Conservation (phyloP, 2,797 vertebrate genomes). For the Muscicapa striata region DNA sequence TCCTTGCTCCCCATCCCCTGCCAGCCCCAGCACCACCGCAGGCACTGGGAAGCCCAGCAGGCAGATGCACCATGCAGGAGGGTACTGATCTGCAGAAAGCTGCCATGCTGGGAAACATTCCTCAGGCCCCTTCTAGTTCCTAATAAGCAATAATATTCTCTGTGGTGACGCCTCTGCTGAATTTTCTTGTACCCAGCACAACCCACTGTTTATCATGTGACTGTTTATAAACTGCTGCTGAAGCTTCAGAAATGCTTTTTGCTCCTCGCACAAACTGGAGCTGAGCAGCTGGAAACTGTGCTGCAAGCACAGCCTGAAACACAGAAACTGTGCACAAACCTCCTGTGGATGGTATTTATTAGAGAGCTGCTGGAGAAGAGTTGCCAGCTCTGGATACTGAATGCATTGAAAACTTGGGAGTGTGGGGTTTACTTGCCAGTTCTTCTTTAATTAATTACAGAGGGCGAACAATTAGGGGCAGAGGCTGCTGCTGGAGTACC, state of each 20-base stretch:
- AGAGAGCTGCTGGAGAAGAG: background rate
- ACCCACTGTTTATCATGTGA: constrained; percentile 42
- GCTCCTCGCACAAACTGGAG: constrained; percentile 51
- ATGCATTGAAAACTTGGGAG: background rate
- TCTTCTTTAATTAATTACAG: constrained; percentile 29
- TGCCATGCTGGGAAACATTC: background rate
- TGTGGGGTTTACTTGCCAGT: background rate
- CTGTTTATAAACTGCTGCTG: constrained; percentile 44
- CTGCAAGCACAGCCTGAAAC: constrained; percentile 29
- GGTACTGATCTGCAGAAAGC: background rate
- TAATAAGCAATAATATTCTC: constrained; percentile 11
- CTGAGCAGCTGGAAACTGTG: constrained; percentile 74
- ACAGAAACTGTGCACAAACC: constrained; percentile 62
- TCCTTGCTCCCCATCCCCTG: rapidly evolving
- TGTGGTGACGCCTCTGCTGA: background rate
- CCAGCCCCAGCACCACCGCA: rapidly evolving
- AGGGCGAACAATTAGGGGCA: background rate
- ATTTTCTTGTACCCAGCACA: constrained; percentile 8
- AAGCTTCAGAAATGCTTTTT: constrained; percentile 54
- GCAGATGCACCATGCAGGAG: background rate
- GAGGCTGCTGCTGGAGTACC: background rate
- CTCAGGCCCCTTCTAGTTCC: background rate
- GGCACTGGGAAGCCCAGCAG: background rate
- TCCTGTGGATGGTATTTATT: constrained; percentile 55
- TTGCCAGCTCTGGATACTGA: constrained; percentile 9